Evolutionary conservation across 2,113 vertebrate species (phyloP), one percentile per base, ranked within the genome.

Genomic region (Daubentonia madagascariensis): DNA sequence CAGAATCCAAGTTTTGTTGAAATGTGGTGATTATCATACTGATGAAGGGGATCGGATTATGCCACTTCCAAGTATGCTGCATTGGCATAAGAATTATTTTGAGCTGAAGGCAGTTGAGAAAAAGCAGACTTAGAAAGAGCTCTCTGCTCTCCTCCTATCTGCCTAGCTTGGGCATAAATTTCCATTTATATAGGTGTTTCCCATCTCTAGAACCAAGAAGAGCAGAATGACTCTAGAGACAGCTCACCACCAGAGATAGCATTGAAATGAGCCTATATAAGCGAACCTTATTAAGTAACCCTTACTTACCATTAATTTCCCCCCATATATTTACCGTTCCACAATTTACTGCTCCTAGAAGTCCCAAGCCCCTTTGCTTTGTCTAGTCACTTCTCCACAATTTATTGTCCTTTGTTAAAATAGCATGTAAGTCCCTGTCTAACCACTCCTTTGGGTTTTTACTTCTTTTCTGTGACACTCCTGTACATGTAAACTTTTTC

Each of bases 11-110:
- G 92, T 94, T 68, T 40, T 91, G 14, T 63, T 93, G 32, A 88
- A 95, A 92, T 75, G 23, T 84, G n/a, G 57, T 95, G 50, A 85
- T 87, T 92, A 84, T n/a, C 43, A 32, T 79, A 88, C 12, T 96
- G 20, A 28, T 23, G n/a, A 70, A 23, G n/a, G 20, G 16, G 28
- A 78, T 73, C 48, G 43, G 50, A 85, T 59, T 43, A 65, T 16
- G 52, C 48, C 35, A 70, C 14, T 6, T 45, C 16, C 4, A 79
- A 81, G 63, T 52, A 35, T 43, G 20, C 59, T 68, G 35, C 48
- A 59, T 76, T 76, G 57, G 52, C 52, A 54, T 28, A 30, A 83
- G 63, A 48, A 76, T 79, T 89, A 63, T 65, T 85, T 85, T 80
- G 63, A 79, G 30, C 30, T 52, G n/a, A 40, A 40, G 20, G n/a